A percentile compares a stretch with the other conserved stretches of the same genome.
Conservation (phyloP, 2,113 vertebrate species). For the Oreochromis spilurus region DNA sequence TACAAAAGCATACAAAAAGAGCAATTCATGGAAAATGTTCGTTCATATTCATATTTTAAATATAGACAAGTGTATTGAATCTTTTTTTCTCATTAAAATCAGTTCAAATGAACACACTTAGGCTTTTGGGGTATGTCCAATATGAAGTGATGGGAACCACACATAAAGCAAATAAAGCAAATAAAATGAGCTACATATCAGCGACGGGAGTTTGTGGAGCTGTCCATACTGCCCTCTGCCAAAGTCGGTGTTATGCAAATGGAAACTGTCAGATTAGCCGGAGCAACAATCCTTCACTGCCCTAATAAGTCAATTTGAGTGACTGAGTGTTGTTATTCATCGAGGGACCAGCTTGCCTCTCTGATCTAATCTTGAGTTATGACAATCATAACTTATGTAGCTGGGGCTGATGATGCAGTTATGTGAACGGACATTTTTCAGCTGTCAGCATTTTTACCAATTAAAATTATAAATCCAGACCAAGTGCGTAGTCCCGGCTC, state of each 20-base stretch:
- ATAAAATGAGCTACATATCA: not conserved
- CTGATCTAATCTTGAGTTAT: constrained; percentile 57
- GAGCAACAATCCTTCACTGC: constrained; percentile 45
- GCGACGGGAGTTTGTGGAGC: not conserved
- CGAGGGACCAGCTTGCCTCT: constrained; percentile 36
- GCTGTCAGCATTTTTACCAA: constrained; percentile 52
- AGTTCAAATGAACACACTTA: not conserved
- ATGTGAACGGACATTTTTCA: constrained; percentile 56
- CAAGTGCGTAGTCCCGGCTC: not conserved
- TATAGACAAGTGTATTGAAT: not conserved
- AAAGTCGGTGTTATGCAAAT: constrained; percentile 40
- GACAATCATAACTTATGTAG: constrained; percentile 57
- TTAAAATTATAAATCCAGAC: constrained; percentile 44
- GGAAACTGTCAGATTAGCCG: constrained; percentile 35
- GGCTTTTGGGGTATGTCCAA: not conserved
- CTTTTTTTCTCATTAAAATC: not conserved
- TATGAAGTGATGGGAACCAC: not conserved
- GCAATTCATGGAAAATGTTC: not conserved
- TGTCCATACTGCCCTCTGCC: not conserved
- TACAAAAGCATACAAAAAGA: not conserved
- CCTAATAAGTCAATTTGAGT: constrained; percentile 60
- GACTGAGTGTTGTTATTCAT: constrained; percentile 52
- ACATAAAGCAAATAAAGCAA: not conserved
- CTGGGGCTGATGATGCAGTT: constrained; percentile 48
- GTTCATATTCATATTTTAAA: not conserved